phyloP scores from a whole-genome alignment of 2,888 invertebrate genomes.

The Napeogenes sylphis region DNA sequence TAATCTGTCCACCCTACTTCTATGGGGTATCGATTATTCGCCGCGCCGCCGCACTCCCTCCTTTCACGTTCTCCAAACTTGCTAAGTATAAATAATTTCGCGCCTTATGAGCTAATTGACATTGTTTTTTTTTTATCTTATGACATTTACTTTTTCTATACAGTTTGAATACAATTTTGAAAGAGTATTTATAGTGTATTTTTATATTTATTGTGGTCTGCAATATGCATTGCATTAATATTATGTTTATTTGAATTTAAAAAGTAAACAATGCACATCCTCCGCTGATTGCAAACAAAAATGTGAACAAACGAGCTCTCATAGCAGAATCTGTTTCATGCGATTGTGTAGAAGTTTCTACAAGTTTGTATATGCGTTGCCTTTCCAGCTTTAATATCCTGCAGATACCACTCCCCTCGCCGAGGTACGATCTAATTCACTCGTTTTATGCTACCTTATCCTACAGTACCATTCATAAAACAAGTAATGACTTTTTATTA shows the following conservation, averaged over 20 bases:
- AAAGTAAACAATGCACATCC: neutral
- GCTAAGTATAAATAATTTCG: slow-evolving; percentile 32
- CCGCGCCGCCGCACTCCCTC: slow-evolving; percentile 37
- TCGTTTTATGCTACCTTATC: slow-evolving; percentile 7
- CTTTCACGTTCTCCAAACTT: slow-evolving; percentile 35
- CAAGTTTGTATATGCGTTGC: slow-evolving; percentile 13
- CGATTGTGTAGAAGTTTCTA: slow-evolving; percentile 5
- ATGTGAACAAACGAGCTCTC: slow-evolving; percentile 3
- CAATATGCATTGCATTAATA: neutral
- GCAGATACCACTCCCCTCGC: slow-evolving; percentile 12
- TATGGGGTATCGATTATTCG: slow-evolving; percentile 70
- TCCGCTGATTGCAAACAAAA: neutral
- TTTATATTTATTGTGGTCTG: neutral
- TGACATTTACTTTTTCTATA: slow-evolving; percentile 2
- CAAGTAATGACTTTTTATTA: neutral
- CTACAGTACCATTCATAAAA: slow-evolving; percentile 3
- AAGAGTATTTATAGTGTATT: neutral
- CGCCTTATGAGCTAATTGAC: slow-evolving; percentile 30
- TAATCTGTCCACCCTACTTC: slow-evolving; percentile 69
- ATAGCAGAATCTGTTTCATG: slow-evolving; percentile 1
- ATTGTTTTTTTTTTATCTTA: slow-evolving; percentile 22
- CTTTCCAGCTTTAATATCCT: slow-evolving; percentile 17
- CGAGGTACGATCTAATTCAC: slow-evolving; percentile 7
- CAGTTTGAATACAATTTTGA: too few species aligned
- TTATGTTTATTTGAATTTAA: neutral